Percentiles rank a stretch among this genome's conserved stretches.
These are phyloP conservation scores for Rousettus leschenaultii DNA, from an alignment of 2,113 vertebrate species.

Conservation along the genomic window DNA sequence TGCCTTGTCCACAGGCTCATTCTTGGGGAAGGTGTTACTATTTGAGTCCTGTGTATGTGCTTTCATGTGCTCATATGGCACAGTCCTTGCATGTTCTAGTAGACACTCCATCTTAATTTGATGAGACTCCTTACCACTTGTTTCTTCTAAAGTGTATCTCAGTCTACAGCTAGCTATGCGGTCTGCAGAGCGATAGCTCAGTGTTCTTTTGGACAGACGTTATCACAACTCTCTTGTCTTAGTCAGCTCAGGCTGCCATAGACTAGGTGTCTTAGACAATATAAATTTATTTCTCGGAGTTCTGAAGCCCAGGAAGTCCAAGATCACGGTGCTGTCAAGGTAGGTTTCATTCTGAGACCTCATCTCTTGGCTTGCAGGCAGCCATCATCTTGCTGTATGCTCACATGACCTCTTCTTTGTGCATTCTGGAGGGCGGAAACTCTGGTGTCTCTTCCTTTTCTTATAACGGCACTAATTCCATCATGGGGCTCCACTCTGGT, in stretches of 20 bases:
- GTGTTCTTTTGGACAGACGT: not conserved
- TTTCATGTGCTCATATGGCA: not conserved
- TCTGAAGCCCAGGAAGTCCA: not conserved
- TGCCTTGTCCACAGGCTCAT: not conserved
- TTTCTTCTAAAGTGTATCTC: not conserved
- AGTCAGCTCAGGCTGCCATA: not conserved
- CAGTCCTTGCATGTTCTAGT: not conserved
- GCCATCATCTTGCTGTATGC: not conserved
- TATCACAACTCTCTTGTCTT: not conserved
- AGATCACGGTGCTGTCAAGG: not conserved
- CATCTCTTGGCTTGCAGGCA: not conserved
- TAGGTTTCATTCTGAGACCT: not conserved
- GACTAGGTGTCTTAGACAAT: not conserved
- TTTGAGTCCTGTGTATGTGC: not conserved
- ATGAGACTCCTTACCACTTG: not conserved
- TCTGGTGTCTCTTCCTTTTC: not conserved
- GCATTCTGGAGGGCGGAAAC: not conserved
- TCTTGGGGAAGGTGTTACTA: not conserved
- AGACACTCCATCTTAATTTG: not conserved
- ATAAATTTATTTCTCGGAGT: not conserved
- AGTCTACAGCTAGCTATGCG: accelerated
- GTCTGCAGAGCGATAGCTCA: not conserved
- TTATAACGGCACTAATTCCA: not conserved
- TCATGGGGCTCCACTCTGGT: not conserved
- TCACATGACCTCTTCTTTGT: not conserved